Evolutionary conservation across 2,888 invertebrate genomes (phyloP).

Genomic region (Himalopsyche kuldschensis): DNA sequence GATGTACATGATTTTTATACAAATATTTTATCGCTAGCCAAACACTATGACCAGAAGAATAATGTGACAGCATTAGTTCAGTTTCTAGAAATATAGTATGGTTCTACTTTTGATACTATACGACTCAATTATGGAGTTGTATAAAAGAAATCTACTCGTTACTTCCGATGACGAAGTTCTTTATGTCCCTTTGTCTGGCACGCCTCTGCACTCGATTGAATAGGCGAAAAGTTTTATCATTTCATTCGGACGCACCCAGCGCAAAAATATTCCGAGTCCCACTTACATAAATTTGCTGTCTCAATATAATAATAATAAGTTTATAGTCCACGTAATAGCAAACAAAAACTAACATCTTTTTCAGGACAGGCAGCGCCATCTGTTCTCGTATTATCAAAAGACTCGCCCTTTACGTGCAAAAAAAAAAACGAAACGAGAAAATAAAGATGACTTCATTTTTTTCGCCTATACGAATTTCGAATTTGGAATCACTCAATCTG

Average conservation of each 20-base stretch:
- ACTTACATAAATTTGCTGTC: not conserved
- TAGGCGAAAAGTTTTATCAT: not conserved
- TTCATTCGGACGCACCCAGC: not conserved
- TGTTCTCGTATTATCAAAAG: not conserved
- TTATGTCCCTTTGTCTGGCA: not conserved
- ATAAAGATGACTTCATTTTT: constrained; percentile 1
- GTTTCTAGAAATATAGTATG: too few relatives aligned
- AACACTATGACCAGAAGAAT: too few relatives aligned
- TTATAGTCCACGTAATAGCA: not conserved
- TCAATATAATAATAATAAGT: not conserved
- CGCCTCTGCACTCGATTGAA: not conserved
- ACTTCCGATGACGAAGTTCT: too few relatives aligned
- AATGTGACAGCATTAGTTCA: too few relatives aligned
- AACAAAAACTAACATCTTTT: not conserved
- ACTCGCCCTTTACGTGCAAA: not conserved
- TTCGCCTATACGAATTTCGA: not conserved
- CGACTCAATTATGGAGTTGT: too few relatives aligned
- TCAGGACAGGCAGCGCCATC: not conserved
- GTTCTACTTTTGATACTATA: too few relatives aligned
- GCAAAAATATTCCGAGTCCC: not conserved
- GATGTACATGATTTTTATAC: too few relatives aligned
- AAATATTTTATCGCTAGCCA: too few relatives aligned
- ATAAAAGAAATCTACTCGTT: too few relatives aligned
- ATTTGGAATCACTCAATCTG: not conserved
- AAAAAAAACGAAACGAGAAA: not conserved